These are phyloP conservation scores for Campylorhamphus procurvoides DNA, from an alignment of 2,113 vertebrate genomes.

Conservation along the genomic window DNA sequence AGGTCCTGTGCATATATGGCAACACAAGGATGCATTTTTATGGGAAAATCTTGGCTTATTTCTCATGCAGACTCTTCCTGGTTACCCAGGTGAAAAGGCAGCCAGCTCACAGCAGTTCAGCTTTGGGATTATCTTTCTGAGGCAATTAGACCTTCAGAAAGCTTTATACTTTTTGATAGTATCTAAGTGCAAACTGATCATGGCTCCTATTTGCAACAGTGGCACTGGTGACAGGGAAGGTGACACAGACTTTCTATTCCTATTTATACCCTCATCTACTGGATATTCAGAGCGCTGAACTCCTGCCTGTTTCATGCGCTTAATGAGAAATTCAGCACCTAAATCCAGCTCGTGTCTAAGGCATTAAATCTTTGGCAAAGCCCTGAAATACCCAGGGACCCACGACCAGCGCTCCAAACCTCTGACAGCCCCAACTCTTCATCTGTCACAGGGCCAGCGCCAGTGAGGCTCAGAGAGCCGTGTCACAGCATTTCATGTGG, in stretches of 20 bases:
- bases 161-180: not conserved
- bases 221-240: not conserved
- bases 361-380: not conserved
- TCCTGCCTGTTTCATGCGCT: not conserved
- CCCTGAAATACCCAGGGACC: not conserved
- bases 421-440: not conserved
- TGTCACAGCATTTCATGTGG: not conserved
- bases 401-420: not conserved
- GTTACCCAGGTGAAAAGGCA: not conserved
- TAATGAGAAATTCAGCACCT: not conserved
- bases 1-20: not conserved
- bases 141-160: not conserved
- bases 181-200: not conserved
- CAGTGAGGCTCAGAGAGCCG: not conserved
- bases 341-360: not conserved
- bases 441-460: not conserved
- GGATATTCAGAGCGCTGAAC: not conserved
- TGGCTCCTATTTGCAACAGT: not conserved
- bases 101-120: not conserved
- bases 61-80: not conserved
- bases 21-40: not conserved
- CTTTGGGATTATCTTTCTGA: not conserved
- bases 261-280: not conserved
- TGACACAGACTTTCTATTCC: rapidly evolving
- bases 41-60: not conserved